Conservation (phyloP, 37 sponge, comb jelly and placozoan genomes). For the Chondrosia reniformis region DNA sequence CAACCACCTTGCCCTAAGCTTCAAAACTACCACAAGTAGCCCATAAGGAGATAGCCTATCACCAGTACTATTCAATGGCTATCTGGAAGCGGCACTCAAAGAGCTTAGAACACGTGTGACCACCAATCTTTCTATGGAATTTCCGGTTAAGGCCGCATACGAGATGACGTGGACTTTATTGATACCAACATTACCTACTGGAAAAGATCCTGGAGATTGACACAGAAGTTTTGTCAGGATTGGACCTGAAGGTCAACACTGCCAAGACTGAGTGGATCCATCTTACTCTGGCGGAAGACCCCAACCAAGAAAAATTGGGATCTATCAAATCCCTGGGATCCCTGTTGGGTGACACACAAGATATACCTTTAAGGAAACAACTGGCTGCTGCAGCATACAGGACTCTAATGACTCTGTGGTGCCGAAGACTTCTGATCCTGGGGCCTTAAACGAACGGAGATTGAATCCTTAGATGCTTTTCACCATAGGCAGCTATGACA, state of each 20-base stretch:
- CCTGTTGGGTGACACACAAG: constrained; percentile 8
- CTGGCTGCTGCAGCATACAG: not conserved
- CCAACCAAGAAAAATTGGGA: constrained; percentile 2
- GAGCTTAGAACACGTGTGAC: not conserved
- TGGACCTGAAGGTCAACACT: constrained; percentile 13
- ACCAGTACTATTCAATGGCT: constrained; percentile 7
- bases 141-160: not conserved
- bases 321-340: constrained; percentile 6
- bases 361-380: constrained; percentile 8
- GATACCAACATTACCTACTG: not conserved
- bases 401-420: constrained; percentile 13
- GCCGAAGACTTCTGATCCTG: too few relatives aligned
- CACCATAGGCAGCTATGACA: too few relatives aligned
- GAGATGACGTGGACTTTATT: constrained; percentile 13
- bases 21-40: not conserved
- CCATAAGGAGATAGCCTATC: constrained; percentile 20
- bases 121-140: not conserved
- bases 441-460: too few relatives aligned
- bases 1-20: constrained; percentile 2
- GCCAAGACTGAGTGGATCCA: constrained; percentile 4
- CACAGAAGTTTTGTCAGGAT: constrained; percentile 10
- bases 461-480: too few relatives aligned
- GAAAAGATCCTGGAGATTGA: not conserved
- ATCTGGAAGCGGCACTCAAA: constrained; percentile 13
- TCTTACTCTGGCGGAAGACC: constrained; percentile 8